phyloP scores from a whole-genome alignment of 2,888 invertebrate species.

The Scaeva pyrastri region DNA sequence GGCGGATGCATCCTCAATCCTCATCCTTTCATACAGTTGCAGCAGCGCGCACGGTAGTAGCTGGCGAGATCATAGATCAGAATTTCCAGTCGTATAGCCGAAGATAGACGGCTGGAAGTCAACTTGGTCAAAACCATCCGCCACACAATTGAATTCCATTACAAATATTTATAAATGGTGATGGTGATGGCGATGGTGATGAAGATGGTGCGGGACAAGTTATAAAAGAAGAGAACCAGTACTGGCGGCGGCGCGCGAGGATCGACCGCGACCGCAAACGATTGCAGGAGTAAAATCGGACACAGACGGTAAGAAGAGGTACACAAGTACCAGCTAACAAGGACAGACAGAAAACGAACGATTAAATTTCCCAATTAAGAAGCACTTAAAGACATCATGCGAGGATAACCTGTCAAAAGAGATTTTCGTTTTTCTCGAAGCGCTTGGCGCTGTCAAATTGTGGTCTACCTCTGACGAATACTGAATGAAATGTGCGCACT shows the following conservation, averaged over 20 bases:
- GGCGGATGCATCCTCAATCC: slow-evolving; percentile 48
- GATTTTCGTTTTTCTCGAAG: slow-evolving; percentile 75
- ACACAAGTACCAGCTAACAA: slow-evolving; percentile 41
- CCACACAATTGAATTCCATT: slow-evolving; percentile 75
- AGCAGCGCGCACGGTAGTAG: slow-evolving; percentile 68
- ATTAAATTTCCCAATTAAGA: slow-evolving; percentile 76
- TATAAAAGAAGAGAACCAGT: slow-evolving; percentile 2
- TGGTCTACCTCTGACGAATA: slow-evolving; percentile 71
- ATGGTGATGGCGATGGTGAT: slow-evolving; percentile 14
- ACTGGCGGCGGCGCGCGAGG: background rate
- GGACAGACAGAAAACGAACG: slow-evolving; percentile 65
- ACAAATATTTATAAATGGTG: slow-evolving; percentile 66
- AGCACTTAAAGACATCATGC: slow-evolving; percentile 75
- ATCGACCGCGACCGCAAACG: background rate
- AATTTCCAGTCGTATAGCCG: slow-evolving; percentile 65
- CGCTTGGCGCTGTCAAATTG: slow-evolving; percentile 75
- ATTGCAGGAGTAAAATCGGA: background rate
- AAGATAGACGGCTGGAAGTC: slow-evolving; percentile 73
- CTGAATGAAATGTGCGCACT: slow-evolving; percentile 67
- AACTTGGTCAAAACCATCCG: slow-evolving; percentile 74
- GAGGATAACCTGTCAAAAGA: slow-evolving; percentile 74
- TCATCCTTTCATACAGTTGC: slow-evolving; percentile 25
- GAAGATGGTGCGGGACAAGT: slow-evolving; percentile 12
- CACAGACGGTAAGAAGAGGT: background rate
- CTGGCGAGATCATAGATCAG: slow-evolving; percentile 74